These are phyloP conservation scores for Portunus trituberculatus DNA, from an alignment of 1,140 invertebrate species.

Conservation along the genomic window DNA sequence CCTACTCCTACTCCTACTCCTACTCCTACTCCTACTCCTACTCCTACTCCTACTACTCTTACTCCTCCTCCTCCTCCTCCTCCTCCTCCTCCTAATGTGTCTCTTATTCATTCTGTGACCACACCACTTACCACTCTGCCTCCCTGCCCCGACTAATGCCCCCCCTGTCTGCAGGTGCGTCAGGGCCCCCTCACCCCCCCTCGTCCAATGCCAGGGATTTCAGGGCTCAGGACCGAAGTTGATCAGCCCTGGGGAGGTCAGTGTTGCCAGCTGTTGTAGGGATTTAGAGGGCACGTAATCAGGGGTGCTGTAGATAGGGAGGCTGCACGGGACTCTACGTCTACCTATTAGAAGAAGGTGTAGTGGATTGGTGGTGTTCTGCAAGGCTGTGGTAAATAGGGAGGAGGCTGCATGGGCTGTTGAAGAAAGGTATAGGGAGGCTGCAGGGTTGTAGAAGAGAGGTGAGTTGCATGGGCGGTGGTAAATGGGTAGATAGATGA, in stretches of 20 bases:
- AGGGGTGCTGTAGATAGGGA: neutral
- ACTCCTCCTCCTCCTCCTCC: neutral
- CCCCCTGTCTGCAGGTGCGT: conserved; percentile 65
- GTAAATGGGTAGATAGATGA: too few species aligned
- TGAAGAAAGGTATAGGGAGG: neutral
- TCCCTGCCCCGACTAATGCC: conserved; percentile 37
- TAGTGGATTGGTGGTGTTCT: neutral
- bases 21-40: neutral
- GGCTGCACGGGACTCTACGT: neutral
- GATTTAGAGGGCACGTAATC: conserved; percentile 27
- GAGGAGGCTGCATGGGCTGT: neutral
- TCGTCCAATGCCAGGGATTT: conserved; percentile 73
- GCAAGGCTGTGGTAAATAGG: neutral
- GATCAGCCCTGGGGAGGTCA: conserved; percentile 72
- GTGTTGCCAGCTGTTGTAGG: conserved; percentile 47
- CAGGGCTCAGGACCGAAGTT: conserved; percentile 65
- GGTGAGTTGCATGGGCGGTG: too few species aligned
- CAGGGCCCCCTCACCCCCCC: conserved; percentile 1
- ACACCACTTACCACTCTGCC: neutral
- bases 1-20: neutral
- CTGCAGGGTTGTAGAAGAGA: neutral
- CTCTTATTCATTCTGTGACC: neutral
- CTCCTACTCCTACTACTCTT: neutral
- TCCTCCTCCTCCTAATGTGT: neutral
- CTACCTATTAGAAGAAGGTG: too few species aligned